These are phyloP conservation scores for Hormaphis cornu DNA, from an alignment of 1,140 invertebrate species.

Conservation along the genomic window DNA sequence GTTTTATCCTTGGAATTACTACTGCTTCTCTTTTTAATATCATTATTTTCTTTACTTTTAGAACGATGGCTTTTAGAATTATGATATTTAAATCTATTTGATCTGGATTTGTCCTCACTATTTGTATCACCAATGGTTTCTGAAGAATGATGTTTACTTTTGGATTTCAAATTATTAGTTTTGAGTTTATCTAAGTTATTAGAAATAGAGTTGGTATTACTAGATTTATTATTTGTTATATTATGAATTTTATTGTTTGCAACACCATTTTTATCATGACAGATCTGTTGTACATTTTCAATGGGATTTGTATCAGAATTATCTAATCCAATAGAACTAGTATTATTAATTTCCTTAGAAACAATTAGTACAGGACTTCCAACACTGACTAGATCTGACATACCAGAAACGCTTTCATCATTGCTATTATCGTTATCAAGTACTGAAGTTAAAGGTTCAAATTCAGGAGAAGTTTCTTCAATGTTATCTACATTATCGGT, in stretches of 20 bases:
- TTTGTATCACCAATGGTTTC: background rate
- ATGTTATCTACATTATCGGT: background rate
- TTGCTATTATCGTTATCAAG: constrained; percentile 1
- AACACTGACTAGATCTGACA: constrained; percentile 5
- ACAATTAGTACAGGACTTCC: background rate
- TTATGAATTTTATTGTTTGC: background rate
- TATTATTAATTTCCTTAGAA: background rate
- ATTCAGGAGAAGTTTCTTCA: background rate
- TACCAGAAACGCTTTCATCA: constrained; percentile 1
- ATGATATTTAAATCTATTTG: background rate
- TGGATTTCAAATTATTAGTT: background rate
- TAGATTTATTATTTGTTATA: background rate
- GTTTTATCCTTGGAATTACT: background rate
- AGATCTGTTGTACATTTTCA: background rate
- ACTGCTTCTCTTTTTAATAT: background rate
- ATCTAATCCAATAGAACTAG: background rate
- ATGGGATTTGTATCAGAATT: background rate
- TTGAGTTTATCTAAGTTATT: background rate
- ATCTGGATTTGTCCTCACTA: background rate
- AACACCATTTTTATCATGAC: background rate
- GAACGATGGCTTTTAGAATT: background rate
- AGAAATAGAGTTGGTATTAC: background rate
- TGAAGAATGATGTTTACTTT: background rate
- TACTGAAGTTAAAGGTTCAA: constrained; percentile 5
- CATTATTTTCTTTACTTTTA: background rate